A percentile compares a stretch with the other conserved stretches of the same genome.
Conservation (phyloP, 2,113 vertebrate species). For the Conger conger region DNA sequence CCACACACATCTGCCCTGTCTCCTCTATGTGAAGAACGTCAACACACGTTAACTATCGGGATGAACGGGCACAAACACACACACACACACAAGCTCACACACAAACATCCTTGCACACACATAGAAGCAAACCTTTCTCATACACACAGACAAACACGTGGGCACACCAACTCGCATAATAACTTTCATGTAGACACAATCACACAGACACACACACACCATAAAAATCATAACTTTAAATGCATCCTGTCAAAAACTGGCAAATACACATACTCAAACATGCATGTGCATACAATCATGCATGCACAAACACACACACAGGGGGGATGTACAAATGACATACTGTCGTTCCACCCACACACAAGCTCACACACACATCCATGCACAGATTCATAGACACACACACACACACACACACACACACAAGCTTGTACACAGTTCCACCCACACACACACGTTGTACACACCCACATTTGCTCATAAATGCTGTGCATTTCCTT, state of each 20-base stretch:
- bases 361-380: background rate
- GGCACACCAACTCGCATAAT: background rate
- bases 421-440: constrained; percentile 18
- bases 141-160: background rate
- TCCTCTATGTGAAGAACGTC: constrained; percentile 21
- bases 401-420: constrained; percentile 22
- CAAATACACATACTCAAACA: background rate
- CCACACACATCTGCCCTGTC: constrained; percentile 33
- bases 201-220: constrained; percentile 18
- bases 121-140: background rate
- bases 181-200: background rate
- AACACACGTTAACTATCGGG: constrained; percentile 20
- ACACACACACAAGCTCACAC: constrained; percentile 20
- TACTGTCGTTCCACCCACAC: no score
- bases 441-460: constrained; percentile 26
- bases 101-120: background rate
- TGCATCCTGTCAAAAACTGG: no score
- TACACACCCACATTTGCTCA: constrained; percentile 5
- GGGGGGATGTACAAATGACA: no score
- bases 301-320: background rate
- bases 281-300: background rate
- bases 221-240: background rate
- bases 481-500: constrained; percentile 1
- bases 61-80: background rate
- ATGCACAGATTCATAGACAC: background rate